A percentile compares a stretch with the other conserved stretches of the same genome.
Conservation (phyloP, 23 tunicate genomes). For the Diplosoma virens region DNA sequence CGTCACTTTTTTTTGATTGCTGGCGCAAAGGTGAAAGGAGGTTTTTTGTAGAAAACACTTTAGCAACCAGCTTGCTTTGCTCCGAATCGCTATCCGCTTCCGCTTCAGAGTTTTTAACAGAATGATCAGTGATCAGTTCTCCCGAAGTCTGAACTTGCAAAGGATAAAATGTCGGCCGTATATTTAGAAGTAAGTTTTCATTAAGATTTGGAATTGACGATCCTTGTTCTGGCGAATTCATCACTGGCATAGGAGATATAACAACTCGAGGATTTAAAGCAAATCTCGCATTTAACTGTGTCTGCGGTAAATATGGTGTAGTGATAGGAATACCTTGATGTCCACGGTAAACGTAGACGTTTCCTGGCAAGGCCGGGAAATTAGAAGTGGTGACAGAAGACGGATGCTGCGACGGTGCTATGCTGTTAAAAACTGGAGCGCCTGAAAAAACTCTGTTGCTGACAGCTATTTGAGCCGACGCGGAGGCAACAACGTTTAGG, state of each 20-base stretch:
- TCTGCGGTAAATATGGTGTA: neutral
- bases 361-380: neutral
- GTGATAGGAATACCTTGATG: neutral
- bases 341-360: neutral
- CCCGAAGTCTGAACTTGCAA: too few species aligned
- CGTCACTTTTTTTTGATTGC: too few species aligned
- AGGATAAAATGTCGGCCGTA: too few species aligned
- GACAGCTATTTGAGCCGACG: neutral
- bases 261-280: conserved; percentile 19
- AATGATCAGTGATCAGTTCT: too few species aligned
- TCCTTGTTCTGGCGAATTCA: neutral
- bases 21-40: too few species aligned
- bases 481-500: too few species aligned
- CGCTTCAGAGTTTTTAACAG: too few species aligned
- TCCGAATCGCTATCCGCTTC: too few species aligned
- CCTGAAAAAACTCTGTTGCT: neutral
- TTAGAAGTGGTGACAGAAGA: neutral
- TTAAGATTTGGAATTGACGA: too few species aligned
- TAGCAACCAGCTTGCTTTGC: too few species aligned
- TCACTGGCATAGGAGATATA: neutral
- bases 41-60: too few species aligned
- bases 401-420: neutral
- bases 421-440: neutral
- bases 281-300: neutral
- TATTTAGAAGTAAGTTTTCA: too few species aligned